phyloP scores from a whole-genome alignment of 2,888 invertebrate genomes.

The Hirtodrosophila trivittata region DNA sequence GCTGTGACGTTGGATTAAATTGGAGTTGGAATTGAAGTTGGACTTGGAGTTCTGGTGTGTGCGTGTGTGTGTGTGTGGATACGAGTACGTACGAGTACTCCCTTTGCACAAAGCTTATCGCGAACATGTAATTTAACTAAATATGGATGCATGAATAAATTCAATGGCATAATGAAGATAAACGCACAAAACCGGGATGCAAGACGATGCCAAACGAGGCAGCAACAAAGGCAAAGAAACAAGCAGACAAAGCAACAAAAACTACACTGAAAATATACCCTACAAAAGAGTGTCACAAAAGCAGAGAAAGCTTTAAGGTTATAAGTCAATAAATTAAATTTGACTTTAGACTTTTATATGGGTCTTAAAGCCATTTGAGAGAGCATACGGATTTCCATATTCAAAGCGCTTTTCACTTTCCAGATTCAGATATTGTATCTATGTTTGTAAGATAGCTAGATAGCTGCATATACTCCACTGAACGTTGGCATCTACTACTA shows the following conservation, averaged over 20 bases:
- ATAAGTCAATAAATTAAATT: no score
- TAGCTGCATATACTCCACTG: no score
- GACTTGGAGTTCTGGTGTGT: conserved; percentile 16
- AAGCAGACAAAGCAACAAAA: neutral
- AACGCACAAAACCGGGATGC: conserved; percentile 54
- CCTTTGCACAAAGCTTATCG: conserved; percentile 53
- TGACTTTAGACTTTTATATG: no score
- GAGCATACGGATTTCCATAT: no score
- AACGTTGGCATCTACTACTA: neutral
- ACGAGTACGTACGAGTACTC: neutral
- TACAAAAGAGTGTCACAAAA: no score
- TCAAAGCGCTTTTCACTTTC: no score
- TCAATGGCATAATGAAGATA: conserved; percentile 73
- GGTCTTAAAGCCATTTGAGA: no score
- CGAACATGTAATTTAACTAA: conserved; percentile 72
- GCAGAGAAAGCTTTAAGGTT: no score
- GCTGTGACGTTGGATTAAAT: neutral
- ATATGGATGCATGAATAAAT: conserved; percentile 74
- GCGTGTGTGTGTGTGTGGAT: neutral
- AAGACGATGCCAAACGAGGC: conserved; percentile 30
- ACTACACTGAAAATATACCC: conserved; percentile 1
- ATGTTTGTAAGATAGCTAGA: no score
- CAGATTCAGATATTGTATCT: no score
- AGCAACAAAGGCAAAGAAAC: conserved; percentile 1
- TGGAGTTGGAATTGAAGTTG: conserved; percentile 7